Conservation (phyloP, 2,113 vertebrate species). For the Chaenogobius annularis region DNA sequence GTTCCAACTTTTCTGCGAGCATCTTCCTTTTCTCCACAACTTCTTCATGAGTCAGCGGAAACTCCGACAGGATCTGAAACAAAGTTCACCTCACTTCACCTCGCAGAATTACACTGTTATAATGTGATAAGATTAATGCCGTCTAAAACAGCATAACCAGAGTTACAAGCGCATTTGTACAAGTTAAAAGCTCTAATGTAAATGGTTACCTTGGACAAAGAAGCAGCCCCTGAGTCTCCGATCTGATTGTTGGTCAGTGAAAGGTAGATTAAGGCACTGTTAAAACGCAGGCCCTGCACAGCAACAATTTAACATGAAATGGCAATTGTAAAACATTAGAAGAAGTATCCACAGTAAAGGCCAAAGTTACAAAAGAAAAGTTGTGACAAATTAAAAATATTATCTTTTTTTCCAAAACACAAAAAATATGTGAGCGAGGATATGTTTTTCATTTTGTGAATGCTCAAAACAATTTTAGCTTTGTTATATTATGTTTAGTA, state of each 20-base stretch:
- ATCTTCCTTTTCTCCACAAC: conserved; percentile 81
- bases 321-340: too few relatives aligned
- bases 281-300: conserved; percentile 83
- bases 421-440: too few relatives aligned
- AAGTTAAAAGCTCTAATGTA: conserved; percentile 27
- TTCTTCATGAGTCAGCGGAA: conserved; percentile 81
- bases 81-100: not conserved
- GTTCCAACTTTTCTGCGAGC: conserved; percentile 61
- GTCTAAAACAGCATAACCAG: conserved; percentile 27
- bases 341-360: too few relatives aligned
- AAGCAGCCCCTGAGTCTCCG: conserved; percentile 78
- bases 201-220: conserved; percentile 68
- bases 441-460: too few relatives aligned
- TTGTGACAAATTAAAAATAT: too few relatives aligned
- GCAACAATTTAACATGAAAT: not conserved
- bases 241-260: conserved; percentile 84
- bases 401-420: not conserved
- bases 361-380: too few relatives aligned
- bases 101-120: conserved; percentile 15
- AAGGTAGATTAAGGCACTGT: conserved; percentile 82
- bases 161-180: conserved; percentile 6
- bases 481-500: not conserved
- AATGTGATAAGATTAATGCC: conserved; percentile 17
- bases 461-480: too few relatives aligned
- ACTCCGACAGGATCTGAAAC: conserved; percentile 79